Base-by-base conservation (phyloP, 1,140 invertebrate species). In the Caenorhabditis latens region DNA sequence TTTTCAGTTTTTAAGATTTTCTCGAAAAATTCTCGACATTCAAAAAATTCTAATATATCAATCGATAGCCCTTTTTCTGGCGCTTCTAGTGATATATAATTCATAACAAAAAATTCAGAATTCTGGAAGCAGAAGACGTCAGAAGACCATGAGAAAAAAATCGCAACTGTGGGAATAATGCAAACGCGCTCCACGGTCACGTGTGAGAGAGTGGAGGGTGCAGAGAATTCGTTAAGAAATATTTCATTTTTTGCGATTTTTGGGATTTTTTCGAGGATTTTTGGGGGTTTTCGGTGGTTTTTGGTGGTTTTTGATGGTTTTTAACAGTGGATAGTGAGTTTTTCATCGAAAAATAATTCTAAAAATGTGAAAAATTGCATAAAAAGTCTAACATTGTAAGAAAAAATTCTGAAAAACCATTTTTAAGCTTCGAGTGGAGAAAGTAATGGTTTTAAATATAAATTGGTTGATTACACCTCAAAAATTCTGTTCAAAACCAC, bases 21-120 rank as follows among this genome's bases (percentile, higher is more conserved):
- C 13, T 21, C 19, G n/a, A 32, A 32, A 9, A 19, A 21, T 32
- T 63, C 24, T 40, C 0, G 3, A 58, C 19, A 8, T 63, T 9
- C 32, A 11, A 32, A 9, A 40, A 32, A 32, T 9, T 8, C 19
- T 53, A 24, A 14, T n/a, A 79, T 79, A 79, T 50, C n/a, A 79
- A 79, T 50, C 71, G 71, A 79, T 24, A 79, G 71, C 71, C 21
- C 14, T 79, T 79, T 24, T 46, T 8, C 32, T 32, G 32, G 11
- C 8, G 46, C 40, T n/a, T 4, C 7, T 32, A 24, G 32, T 4
- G 13, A 63, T 32, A 40, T 32, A 21, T 0, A 11, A 21, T 5
- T 2, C 11, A 11, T 32, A 9, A 13, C 9, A 63, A 3, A 4
- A 63, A 63, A 48, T 71, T 71, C 4, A 16, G 7, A n/a, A n/a